Evolutionary conservation across 2,113 vertebrate genomes (phyloP).

Genomic region (Ictalurus furcatus): DNA sequence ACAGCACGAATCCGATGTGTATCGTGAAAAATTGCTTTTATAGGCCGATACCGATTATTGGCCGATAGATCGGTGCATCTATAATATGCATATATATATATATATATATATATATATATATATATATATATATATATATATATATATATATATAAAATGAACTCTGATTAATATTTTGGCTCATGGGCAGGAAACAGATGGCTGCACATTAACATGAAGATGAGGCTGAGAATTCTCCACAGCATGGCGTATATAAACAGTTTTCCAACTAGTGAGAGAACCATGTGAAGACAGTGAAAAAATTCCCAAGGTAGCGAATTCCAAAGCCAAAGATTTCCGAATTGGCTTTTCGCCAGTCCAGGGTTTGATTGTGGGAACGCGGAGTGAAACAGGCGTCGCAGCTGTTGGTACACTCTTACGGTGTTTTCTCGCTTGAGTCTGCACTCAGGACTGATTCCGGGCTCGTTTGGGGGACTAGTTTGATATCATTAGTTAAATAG

Average conservation of each 20-base stretch:
- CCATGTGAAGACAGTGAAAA: not conserved
- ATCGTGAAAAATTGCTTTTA: too few relatives aligned
- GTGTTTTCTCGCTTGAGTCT: not conserved
- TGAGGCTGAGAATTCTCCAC: constrained; percentile 15
- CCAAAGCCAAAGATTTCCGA: not conserved
- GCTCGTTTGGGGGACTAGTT: not conserved
- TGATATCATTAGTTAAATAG: too few relatives aligned
- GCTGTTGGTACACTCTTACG: not conserved
- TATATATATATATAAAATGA: not conserved
- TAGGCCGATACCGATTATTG: too few relatives aligned
- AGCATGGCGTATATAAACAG: not conserved
- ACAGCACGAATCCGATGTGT: too few relatives aligned
- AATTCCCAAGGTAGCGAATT: not conserved
- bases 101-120: too few relatives aligned
- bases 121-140: too few relatives aligned
- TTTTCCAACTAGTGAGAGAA: constrained; percentile 8
- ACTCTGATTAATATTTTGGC: not conserved
- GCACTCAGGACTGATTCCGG: not conserved
- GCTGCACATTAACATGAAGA: constrained; percentile 7
- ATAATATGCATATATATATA: too few relatives aligned
- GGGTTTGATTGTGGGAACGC: not conserved
- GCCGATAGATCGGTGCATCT: too few relatives aligned
- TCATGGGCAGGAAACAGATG: constrained; percentile 4
- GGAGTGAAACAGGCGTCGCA: not conserved
- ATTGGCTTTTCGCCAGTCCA: not conserved